Evolutionary conservation across 2,797 vertebrate genomes (phyloP).

Genomic region (Phrynocephalus vlangalii): DNA sequence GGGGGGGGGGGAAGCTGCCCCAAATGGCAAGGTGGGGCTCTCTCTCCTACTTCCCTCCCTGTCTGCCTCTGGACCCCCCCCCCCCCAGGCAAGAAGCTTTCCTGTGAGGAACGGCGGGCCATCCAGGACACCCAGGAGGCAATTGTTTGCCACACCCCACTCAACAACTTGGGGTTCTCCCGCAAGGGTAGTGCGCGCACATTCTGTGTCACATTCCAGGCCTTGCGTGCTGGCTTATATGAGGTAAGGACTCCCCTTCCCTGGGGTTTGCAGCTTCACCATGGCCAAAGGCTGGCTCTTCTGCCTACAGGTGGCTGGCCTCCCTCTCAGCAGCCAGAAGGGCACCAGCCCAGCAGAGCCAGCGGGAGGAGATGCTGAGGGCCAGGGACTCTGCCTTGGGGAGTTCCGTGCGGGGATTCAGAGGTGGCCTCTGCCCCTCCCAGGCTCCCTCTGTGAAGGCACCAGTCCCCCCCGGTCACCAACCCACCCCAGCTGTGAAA

Average conservation of each 20-base stretch:
- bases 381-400: no score
- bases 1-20: background rate
- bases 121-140: conserved; percentile 79
- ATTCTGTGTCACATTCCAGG: conserved; percentile 92
- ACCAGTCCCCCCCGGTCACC: no score
- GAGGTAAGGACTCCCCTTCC: conserved; percentile 79
- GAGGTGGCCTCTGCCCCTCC: no score
- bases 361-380: no score
- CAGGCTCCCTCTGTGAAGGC: no score
- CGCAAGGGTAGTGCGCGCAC: conserved; percentile 89
- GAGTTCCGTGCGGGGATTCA: no score
- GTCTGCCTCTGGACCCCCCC: background rate
- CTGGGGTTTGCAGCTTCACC: no score
- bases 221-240: conserved; percentile 88
- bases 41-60: background rate
- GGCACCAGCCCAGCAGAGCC: no score
- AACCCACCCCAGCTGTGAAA: no score
- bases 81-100: conserved; percentile 83
- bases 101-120: conserved; percentile 78
- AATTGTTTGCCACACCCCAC: conserved; percentile 90
- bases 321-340: no score
- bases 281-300: no score
- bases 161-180: conserved; percentile 91
- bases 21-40: background rate
- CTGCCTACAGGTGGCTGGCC: no score